Evolutionary conservation across 2,888 invertebrate species (phyloP), one percentile per base, ranked within the genome.

Genomic region (Rhopalosiphum nymphaeae): DNA sequence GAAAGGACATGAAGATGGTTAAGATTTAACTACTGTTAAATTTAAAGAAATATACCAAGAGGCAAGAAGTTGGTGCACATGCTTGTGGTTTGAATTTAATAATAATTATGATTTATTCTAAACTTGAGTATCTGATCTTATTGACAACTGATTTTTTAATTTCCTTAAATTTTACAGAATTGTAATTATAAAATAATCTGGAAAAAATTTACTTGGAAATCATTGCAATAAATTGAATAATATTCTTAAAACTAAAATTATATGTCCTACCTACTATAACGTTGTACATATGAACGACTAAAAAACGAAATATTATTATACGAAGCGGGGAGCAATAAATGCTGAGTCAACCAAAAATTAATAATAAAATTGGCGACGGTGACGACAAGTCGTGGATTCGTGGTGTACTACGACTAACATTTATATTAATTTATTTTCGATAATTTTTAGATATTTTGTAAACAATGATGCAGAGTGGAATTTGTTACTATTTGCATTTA

Each of bases 401-500:
- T n/a, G n/a, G n/a, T n/a, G n/a, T n/a, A n/a, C n/a, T n/a, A n/a
- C n/a, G n/a, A n/a, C n/a, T n/a, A n/a, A n/a, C n/a, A n/a, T n/a
- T n/a, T n/a, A n/a, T n/a, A n/a, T n/a, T n/a, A n/a, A n/a, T n/a
- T n/a, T 94, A n/a, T 94, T 67, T 61, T 94, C 67, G 26, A 91
- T 57, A 13, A 91, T 9, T 86, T 94, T 94, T 11, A 94, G 29
- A 91, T 87, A 44, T 53, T 94, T 91, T 53, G 42, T 56, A 10
- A 94, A 16, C n/a, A 94, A 67, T 84, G 94, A 9, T 42, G 94
- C 94, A 1, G 94, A 94, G 21, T 94, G 94, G 13, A 61, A 57
- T 91, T 94, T 94, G 44, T 94, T 94, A n/a, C 53, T 46, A 46
- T 86, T 85, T 53, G 36, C 57, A 94, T 91, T 91, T 67, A 94